Percentiles rank a stretch among this genome's conserved stretches.
Evolutionary conservation across 1,140 invertebrate genomes (phyloP).

Genomic region (Brachystomella parvula): DNA sequence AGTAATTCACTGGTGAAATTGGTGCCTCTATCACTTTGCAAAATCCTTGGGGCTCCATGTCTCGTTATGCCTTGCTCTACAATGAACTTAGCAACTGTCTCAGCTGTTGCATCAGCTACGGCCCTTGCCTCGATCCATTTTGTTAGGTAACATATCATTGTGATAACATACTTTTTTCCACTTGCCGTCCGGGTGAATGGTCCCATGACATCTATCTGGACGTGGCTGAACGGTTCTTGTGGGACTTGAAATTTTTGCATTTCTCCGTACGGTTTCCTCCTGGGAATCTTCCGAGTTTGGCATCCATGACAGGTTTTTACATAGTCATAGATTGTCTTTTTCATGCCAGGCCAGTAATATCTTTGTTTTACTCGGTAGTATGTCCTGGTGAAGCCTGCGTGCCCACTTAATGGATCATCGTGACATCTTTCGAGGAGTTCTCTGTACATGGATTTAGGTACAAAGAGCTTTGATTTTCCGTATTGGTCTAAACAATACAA

Average conservation of each 20-base stretch:
- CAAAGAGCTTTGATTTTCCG: too few species aligned
- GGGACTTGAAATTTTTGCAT: neutral
- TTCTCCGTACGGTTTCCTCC: neutral
- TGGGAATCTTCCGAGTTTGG: neutral
- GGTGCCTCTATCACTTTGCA: neutral
- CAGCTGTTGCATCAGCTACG: neutral
- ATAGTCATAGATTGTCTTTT: neutral
- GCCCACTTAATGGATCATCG: too few species aligned
- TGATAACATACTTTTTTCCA: too few species aligned
- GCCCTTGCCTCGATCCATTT: neutral
- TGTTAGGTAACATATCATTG: neutral
- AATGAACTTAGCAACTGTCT: slow-evolving; percentile 8
- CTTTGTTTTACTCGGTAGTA: neutral
- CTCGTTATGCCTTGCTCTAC: neutral
- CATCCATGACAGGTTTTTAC: neutral
- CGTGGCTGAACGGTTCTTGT: neutral
- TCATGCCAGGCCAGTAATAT: neutral
- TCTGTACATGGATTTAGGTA: too few species aligned
- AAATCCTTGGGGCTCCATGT: neutral
- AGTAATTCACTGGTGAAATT: neutral
- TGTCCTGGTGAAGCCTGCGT: too few species aligned
- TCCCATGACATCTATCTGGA: slow-evolving; percentile 3
- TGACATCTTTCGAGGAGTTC: too few species aligned
- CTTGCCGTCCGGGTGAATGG: neutral
- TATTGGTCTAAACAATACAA: too few species aligned